Evolutionary conservation across 1,140 invertebrate species (phyloP).

Genomic region (Panulirus ornatus): DNA sequence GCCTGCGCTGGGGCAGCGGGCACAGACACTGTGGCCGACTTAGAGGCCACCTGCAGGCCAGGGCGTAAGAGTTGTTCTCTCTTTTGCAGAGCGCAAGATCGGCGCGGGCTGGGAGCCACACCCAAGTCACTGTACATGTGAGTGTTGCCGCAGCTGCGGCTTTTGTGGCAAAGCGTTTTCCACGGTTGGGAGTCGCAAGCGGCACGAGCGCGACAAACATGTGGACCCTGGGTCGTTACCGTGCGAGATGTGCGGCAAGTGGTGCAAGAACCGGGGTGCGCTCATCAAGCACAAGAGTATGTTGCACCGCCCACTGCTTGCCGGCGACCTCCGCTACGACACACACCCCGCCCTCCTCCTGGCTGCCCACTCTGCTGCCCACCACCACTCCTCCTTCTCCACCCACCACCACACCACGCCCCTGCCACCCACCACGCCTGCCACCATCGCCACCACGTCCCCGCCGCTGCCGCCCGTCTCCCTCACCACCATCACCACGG

Average conservation of each 20-base stretch:
- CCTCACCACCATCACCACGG: not conserved
- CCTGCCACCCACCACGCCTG: not conserved
- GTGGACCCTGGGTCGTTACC: constrained; percentile 61
- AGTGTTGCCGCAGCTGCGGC: constrained; percentile 70
- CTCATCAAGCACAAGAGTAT: constrained; percentile 74
- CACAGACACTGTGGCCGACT: not conserved
- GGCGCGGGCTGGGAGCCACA: constrained; percentile 58
- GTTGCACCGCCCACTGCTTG: constrained; percentile 51
- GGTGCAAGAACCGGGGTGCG: constrained; percentile 74
- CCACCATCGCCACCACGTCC: constrained; percentile 5
- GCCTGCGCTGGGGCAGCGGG: not conserved
- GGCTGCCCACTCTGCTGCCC: constrained; percentile 12
- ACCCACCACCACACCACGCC: not conserved
- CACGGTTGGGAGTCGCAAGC: constrained; percentile 69
- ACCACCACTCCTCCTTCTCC: constrained; percentile 22
- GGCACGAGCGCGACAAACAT: constrained; percentile 69
- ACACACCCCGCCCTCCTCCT: constrained; percentile 40
- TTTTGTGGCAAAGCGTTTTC: constrained; percentile 74
- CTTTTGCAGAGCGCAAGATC: constrained; percentile 70
- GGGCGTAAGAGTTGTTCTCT: constrained; percentile 74
- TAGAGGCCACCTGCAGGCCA: constrained; percentile 38
- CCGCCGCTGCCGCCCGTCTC: constrained; percentile 5
- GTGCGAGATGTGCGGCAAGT: constrained; percentile 74
- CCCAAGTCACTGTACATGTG: constrained; percentile 72
- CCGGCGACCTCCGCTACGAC: constrained; percentile 47